Evolutionary conservation across 2,888 invertebrate species (phyloP).

Genomic region (Orchesellides sinensis): DNA sequence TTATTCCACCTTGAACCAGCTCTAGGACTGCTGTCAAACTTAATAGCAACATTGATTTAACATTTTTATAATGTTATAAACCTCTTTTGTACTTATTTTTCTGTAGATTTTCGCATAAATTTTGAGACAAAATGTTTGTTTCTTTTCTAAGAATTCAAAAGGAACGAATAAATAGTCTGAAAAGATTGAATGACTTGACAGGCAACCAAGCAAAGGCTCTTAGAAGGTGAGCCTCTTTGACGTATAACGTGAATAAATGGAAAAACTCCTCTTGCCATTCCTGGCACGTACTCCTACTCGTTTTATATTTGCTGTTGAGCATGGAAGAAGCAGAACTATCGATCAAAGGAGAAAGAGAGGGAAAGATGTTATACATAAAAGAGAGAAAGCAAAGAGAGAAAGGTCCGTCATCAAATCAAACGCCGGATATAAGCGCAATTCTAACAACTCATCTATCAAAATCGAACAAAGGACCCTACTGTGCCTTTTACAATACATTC

Average conservation of each 20-base stretch:
- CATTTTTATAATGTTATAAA: too few relatives aligned
- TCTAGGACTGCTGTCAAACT: too few relatives aligned
- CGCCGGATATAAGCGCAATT: constrained; percentile 67
- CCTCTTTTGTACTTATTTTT: too few relatives aligned
- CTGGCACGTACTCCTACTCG: constrained; percentile 57
- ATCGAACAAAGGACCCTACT: constrained; percentile 61
- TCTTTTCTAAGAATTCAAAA: neutral
- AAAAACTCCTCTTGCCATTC: constrained; percentile 45
- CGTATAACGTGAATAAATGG: neutral
- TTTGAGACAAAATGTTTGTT: neutral
- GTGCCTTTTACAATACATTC: constrained; percentile 63
- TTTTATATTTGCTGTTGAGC: constrained; percentile 33
- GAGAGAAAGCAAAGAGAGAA: constrained; percentile 55
- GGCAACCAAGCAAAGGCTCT: neutral
- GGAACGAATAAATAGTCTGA: constrained; percentile 4
- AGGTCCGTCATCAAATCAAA: constrained; percentile 67
- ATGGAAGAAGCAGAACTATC: constrained; percentile 57
- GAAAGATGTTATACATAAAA: constrained; percentile 38
- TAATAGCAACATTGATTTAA: too few relatives aligned
- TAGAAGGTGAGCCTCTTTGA: neutral
- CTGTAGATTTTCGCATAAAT: too few relatives aligned
- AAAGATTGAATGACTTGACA: neutral
- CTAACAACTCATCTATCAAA: constrained; percentile 67
- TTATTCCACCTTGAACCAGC: too few relatives aligned
- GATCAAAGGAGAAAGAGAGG: constrained; percentile 56